These are phyloP conservation scores for Serilophus lunatus DNA, from an alignment of 2,113 vertebrate genomes.

Conservation along the genomic window DNA sequence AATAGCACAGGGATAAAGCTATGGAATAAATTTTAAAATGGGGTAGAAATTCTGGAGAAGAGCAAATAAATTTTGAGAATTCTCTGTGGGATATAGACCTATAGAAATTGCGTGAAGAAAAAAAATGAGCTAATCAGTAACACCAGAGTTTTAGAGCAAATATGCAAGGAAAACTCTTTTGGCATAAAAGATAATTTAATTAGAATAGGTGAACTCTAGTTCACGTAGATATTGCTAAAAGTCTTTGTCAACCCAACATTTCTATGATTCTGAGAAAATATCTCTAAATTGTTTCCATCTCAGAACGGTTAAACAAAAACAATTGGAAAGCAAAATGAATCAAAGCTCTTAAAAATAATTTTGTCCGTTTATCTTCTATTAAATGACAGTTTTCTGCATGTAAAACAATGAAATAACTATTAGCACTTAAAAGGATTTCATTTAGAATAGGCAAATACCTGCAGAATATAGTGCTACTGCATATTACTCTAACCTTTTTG, in stretches of 20 bases:
- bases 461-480: neutral
- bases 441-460: neutral
- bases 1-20: neutral
- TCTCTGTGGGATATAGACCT: neutral
- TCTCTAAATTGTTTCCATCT: neutral
- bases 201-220: neutral
- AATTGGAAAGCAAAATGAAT: neutral
- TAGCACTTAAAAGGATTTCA: neutral
- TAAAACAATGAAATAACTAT: neutral
- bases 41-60: neutral
- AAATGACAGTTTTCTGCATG: neutral
- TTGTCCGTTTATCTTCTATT: neutral
- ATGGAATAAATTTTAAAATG: neutral
- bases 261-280: neutral
- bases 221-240: neutral
- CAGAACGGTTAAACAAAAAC: neutral
- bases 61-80: neutral
- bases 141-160: neutral
- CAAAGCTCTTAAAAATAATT: neutral
- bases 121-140: neutral
- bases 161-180: neutral
- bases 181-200: neutral
- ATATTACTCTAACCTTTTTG: neutral
- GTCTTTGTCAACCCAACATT: neutral
- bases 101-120: neutral